These are phyloP conservation scores for Fulica atra DNA, from an alignment of 2,113 vertebrate genomes.

Conservation along the genomic window DNA sequence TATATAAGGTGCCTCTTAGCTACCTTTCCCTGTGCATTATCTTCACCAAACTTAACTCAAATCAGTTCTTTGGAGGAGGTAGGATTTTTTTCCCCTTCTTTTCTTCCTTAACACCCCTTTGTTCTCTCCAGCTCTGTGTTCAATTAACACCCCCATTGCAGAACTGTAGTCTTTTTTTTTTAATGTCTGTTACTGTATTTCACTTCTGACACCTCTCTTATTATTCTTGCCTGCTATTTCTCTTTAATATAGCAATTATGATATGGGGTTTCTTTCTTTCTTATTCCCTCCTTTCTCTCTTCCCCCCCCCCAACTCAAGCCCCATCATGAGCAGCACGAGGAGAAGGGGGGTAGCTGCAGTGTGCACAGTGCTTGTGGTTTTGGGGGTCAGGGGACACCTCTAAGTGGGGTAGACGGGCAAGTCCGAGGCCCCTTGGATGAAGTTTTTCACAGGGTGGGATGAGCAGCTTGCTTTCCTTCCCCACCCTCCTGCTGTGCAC, in stretches of 20 bases:
- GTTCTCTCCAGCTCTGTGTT: constrained; percentile 69
- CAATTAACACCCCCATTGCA: constrained; percentile 68
- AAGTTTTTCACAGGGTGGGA: background rate
- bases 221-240: constrained; percentile 60
- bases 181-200: constrained; percentile 69
- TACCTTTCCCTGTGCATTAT: constrained; percentile 42
- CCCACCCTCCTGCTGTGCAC: no score
- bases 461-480: background rate
- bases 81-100: constrained; percentile 20
- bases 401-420: background rate
- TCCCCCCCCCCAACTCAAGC: background rate
- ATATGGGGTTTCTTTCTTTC: background rate
- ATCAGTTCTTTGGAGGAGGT: constrained; percentile 67
- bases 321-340: background rate
- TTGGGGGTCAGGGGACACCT: background rate
- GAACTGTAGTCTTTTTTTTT: constrained; percentile 40
- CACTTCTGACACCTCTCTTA: constrained; percentile 63
- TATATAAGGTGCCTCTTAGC: constrained; percentile 49
- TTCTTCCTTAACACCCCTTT: constrained; percentile 66
- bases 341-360: accelerated
- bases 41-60: constrained; percentile 60
- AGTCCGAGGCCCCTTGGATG: background rate
- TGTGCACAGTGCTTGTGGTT: accelerated
- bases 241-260: constrained; percentile 68
- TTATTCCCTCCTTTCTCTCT: background rate